Percentiles rank a stretch among this genome's conserved stretches.
Evolutionary conservation across 1,140 invertebrate species (phyloP).

Genomic region (Parapsyche elsis): DNA sequence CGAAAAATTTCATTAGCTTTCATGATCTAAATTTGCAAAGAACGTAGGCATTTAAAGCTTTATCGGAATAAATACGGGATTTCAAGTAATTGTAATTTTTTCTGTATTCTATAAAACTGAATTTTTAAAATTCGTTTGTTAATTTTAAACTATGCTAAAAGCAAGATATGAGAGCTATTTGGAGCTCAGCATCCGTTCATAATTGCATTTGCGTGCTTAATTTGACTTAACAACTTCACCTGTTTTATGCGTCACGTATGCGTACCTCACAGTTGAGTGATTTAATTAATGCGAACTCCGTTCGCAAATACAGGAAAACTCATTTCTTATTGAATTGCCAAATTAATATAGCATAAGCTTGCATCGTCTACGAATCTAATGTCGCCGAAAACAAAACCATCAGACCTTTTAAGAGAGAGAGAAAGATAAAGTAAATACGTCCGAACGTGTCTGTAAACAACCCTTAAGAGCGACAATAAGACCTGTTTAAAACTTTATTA

Average conservation of each 20-base stretch:
- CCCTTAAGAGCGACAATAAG: slow-evolving; percentile 33
- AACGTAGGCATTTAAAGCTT: too few relatives aligned
- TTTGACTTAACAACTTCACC: slow-evolving; percentile 25
- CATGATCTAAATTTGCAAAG: too few relatives aligned
- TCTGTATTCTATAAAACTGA: too few relatives aligned
- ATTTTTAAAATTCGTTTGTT: too few relatives aligned
- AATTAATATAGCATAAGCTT: not conserved
- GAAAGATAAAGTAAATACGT: not conserved
- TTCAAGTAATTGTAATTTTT: too few relatives aligned
- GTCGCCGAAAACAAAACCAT: not conserved
- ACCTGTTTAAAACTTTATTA: slow-evolving; percentile 34
- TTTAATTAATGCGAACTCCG: not conserved
- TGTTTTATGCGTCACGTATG: slow-evolving; percentile 1
- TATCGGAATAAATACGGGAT: too few relatives aligned
- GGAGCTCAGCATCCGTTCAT: slow-evolving; percentile 9
- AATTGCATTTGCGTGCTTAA: slow-evolving; percentile 37
- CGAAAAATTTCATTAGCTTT: too few relatives aligned
- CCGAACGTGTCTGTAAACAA: slow-evolving; percentile 10
- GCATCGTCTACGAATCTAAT: not conserved
- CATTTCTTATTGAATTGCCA: not conserved
- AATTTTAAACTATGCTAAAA: not conserved
- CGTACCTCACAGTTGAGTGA: not conserved
- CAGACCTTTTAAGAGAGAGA: not conserved
- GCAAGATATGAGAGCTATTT: not conserved
- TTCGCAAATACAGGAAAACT: too few relatives aligned